These are phyloP conservation scores for human (Homo sapiens) DNA, from an alignment of 2,113 vertebrate genomes.

Conservation along the genomic window DNA sequence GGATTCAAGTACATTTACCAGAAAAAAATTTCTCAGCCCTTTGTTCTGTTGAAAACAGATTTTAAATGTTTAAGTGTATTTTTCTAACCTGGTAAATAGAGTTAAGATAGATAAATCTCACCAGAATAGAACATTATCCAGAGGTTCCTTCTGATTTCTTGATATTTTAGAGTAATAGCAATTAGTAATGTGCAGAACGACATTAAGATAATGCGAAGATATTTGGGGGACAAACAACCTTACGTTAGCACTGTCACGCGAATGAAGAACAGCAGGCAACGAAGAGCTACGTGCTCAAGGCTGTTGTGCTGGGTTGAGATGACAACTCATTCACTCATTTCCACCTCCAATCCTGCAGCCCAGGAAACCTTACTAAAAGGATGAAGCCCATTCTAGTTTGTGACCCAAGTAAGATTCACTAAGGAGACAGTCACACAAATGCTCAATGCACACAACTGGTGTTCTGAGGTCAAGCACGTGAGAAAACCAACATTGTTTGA, in stretches of 20 bases:
- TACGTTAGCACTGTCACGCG: background rate
- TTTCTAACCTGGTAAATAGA: background rate
- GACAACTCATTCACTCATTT: background rate
- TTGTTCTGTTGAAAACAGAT: background rate
- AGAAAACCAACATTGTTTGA: background rate
- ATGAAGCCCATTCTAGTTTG: background rate
- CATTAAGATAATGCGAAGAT: background rate
- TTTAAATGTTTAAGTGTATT: background rate
- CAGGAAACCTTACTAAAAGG: background rate
- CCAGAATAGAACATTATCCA: background rate
- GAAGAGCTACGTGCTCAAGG: background rate
- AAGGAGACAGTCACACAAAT: background rate
- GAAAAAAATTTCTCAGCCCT: background rate
- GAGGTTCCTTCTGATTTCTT: background rate
- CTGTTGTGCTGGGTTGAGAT: background rate
- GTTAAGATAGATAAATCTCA: background rate
- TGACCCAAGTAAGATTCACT: no score
- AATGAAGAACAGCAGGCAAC: background rate
- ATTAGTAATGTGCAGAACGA: background rate
- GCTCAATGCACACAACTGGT: background rate
- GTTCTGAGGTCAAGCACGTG: accelerated
- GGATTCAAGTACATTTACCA: background rate
- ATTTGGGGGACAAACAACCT: background rate
- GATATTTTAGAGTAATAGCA: background rate
- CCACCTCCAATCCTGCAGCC: background rate